Percentiles rank a stretch among this genome's conserved stretches.
Conservation (phyloP, 2,113 vertebrate genomes). For the Nestor notabilis region DNA sequence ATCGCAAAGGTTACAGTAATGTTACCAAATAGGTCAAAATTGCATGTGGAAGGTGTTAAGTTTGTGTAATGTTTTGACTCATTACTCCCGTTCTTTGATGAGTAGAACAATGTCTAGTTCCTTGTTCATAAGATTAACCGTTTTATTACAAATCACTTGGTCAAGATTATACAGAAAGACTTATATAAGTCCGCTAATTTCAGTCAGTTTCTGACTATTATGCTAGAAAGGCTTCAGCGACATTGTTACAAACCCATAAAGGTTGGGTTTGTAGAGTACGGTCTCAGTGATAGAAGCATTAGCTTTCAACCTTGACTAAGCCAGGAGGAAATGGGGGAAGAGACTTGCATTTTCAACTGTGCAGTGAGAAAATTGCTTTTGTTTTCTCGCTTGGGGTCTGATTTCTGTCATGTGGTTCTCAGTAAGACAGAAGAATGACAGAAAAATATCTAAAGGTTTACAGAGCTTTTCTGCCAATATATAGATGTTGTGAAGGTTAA, state of each 20-base stretch:
- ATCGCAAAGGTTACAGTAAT: background rate
- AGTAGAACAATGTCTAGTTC: background rate
- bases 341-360: background rate
- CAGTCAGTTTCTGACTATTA: background rate
- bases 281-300: background rate
- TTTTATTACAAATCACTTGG: background rate
- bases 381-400: background rate
- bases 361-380: background rate
- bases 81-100: background rate
- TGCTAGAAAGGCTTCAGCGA: background rate
- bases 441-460: background rate
- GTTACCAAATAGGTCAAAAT: background rate
- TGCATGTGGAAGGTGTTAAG: background rate
- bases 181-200: rapidly evolving
- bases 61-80: background rate
- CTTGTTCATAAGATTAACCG: background rate
- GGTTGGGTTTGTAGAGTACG: background rate
- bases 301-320: background rate
- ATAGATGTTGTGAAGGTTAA: background rate
- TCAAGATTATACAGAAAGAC: background rate
- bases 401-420: background rate
- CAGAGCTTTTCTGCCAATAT: background rate
- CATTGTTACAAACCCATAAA: background rate
- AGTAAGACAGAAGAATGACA: background rate
- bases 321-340: background rate